These are phyloP conservation scores for Falco novaeseelandiae DNA, from an alignment of 2,797 vertebrate genomes.

Conservation along the genomic window DNA sequence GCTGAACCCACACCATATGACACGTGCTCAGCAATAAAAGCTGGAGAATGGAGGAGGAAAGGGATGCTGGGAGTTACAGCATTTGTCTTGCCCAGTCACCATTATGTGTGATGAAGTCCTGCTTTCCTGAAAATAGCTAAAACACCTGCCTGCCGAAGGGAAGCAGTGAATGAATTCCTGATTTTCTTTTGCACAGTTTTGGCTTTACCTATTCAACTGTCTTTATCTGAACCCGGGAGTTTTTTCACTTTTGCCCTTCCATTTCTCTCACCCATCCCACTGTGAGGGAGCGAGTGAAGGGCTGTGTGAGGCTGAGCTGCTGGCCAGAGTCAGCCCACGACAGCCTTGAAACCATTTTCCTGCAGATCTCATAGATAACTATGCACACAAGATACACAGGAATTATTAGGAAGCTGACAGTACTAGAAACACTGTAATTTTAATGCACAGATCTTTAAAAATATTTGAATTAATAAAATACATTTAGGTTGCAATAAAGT, in stretches of 20 bases:
- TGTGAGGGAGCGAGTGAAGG: fast-evolving
- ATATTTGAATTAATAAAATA: neutral
- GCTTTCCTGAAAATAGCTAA: neutral
- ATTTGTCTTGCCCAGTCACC: neutral
- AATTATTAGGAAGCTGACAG: neutral
- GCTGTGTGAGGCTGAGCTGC: neutral
- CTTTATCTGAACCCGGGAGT: neutral
- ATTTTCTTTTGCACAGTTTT: neutral
- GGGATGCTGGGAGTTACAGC: fast-evolving
- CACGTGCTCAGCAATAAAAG: fast-evolving
- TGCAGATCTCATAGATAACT: neutral
- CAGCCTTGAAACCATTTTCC: neutral
- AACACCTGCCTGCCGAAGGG: neutral
- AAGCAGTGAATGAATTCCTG: neutral
- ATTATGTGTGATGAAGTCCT: fast-evolving
- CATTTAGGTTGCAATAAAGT: neutral
- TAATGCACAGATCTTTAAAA: neutral
- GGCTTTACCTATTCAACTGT: neutral
- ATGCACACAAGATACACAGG: neutral
- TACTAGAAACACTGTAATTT: neutral
- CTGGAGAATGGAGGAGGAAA: neutral
- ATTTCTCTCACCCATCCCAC: neutral
- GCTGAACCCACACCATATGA: neutral
- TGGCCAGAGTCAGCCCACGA: neutral
- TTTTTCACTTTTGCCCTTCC: neutral